Evolutionary conservation across 2,888 invertebrate species (phyloP).

Genomic region (Hirtodrosophila cameraria): DNA sequence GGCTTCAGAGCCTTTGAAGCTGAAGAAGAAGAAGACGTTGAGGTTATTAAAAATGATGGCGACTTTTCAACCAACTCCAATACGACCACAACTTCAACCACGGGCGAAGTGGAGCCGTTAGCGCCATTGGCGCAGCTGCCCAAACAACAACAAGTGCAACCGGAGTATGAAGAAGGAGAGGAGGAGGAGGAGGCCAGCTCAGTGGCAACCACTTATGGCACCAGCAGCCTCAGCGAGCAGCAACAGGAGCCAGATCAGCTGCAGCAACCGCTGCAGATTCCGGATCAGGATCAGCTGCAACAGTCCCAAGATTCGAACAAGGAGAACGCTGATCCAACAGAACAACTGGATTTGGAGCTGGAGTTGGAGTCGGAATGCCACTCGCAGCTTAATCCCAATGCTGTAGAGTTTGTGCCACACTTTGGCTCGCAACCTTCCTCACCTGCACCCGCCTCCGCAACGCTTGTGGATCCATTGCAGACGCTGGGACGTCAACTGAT

Average conservation of each 20-base stretch:
- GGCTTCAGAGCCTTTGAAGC: conserved; percentile 33
- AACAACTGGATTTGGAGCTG: conserved; percentile 32
- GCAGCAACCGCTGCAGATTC: neutral
- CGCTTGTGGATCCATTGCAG: conserved; percentile 37
- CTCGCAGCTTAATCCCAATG: conserved; percentile 93
- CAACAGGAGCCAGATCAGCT: conserved; percentile 38
- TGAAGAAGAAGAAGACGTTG: conserved; percentile 63
- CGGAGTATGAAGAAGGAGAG: conserved; percentile 26
- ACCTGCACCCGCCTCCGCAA: conserved; percentile 58
- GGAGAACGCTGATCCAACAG: conserved; percentile 56
- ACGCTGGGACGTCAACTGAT: conserved; percentile 61
- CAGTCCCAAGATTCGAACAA: conserved; percentile 45
- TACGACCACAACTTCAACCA: conserved; percentile 62
- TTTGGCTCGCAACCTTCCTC: conserved; percentile 86
- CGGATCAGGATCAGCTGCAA: conserved; percentile 8
- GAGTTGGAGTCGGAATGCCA: conserved; percentile 86
- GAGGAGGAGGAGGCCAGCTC: conserved; percentile 81
- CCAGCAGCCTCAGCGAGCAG: conserved; percentile 78
- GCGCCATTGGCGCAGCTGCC: conserved; percentile 22
- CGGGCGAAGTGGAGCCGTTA: conserved; percentile 42
- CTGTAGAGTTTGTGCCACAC: conserved; percentile 90
- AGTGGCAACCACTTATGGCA: conserved; percentile 81
- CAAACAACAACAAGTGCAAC: conserved; percentile 15
- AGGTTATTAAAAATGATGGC: conserved; percentile 77
- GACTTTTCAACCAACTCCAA: conserved; percentile 80